Evolutionary conservation across 1,140 invertebrate species (phyloP), one percentile per base, ranked within the genome.

Genomic region (Philopotamus ludificatus): DNA sequence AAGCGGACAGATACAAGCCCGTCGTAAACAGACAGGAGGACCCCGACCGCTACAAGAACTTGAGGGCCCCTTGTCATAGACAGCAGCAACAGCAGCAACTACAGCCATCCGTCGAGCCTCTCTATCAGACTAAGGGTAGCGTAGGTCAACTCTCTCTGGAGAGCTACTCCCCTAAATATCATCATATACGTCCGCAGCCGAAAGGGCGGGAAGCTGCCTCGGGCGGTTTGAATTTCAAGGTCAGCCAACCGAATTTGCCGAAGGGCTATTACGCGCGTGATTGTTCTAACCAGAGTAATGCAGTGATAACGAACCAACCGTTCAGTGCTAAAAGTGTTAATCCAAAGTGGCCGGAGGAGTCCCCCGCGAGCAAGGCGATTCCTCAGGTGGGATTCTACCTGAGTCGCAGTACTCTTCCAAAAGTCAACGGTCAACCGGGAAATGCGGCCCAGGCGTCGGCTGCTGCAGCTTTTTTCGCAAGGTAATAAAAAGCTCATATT

Each of bases 91-190:
- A n/a, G n/a, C n/a, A n/a, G n/a, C n/a, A n/a, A n/a, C n/a, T n/a
- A n/a, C n/a, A n/a, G n/a, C 70, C 25, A 72, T 75, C 62, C 75
- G 73, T 73, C 77, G 74, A 68, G 77, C 75, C 72, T 74, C 75
- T 47, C 8, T 57, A 57, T 41, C 53, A 34, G 22, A 7, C 34
- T 1, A 60, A 60, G 73, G 72, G 75, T 1, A 68, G 76, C 9
- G 74, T 75, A 63, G 71, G 76, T 74, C 77, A 78, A 74, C 4
- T 4, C 12, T 7, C 28, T 21, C 74, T 81, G 7, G 79, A 81
- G 74, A 78, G 78, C 74, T 81, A 80, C 64, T 79, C 80, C 42
- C 79, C 79, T n/a, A 73, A 74, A 58, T 81, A 81, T 65, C 79
- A 81, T 68, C 79, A 79, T 61, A 79, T 81, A 67, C 75, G 79